phyloP scores from a whole-genome alignment of 2,888 invertebrate genomes.

The Parapristionchus giblindavisi region DNA sequence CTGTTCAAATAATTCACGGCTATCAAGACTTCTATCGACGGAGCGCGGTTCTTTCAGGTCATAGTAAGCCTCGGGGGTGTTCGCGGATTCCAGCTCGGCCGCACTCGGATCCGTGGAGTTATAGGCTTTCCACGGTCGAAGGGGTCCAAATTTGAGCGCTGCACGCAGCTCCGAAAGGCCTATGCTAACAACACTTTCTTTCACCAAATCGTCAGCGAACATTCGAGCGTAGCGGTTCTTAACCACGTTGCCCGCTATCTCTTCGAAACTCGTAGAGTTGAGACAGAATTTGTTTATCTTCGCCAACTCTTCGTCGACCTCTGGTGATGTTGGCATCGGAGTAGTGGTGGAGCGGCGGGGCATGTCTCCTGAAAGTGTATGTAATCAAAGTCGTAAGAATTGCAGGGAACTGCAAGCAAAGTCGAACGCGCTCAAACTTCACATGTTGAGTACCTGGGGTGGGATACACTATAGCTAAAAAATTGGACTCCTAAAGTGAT shows the following conservation, averaged over 20 bases:
- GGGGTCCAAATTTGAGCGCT: constrained; percentile 6
- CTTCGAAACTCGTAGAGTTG: constrained; percentile 38
- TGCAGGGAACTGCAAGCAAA: too few species aligned
- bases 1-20: constrained; percentile 38
- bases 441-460: too few species aligned
- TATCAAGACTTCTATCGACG: constrained; percentile 41
- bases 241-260: constrained; percentile 39
- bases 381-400: too few species aligned
- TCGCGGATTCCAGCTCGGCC: constrained; percentile 4
- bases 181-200: not conserved
- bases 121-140: constrained; percentile 7
- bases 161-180: not conserved
- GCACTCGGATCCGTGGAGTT: constrained; percentile 12
- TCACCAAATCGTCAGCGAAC: constrained; percentile 1
- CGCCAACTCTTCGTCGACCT: constrained; percentile 41
- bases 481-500: too few species aligned
- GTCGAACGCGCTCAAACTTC: too few species aligned
- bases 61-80: constrained; percentile 4
- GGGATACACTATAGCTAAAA: too few species aligned
- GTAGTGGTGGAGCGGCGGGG: constrained; percentile 38
- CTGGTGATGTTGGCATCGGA: too few species aligned
- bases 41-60: constrained; percentile 7
- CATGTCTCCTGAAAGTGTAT: too few species aligned
- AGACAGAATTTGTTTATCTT: constrained; percentile 41
- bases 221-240: constrained; percentile 28